Base-by-base conservation (phyloP, 2,113 vertebrate species). In the Toxotes jaculatrix region DNA sequence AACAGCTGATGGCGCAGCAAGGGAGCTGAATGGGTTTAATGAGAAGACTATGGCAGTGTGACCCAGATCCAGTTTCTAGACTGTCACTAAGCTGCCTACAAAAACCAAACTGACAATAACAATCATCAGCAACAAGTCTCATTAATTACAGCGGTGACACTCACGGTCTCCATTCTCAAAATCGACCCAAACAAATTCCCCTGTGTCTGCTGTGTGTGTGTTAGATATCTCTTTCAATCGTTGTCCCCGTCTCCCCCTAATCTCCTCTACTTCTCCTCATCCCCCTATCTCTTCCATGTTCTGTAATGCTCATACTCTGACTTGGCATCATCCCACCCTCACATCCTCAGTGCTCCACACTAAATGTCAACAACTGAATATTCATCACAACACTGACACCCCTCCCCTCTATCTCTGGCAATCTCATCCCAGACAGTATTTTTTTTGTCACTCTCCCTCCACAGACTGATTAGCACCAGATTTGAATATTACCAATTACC, bases 281-380 rank as follows among this genome's bases (percentile, higher is more conserved):
- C 80, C 78, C 57, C 42, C 69, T 75, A 82, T 88, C 82, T 69
- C 63, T 51, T 71, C 87, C 84, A 74, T 91, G 85, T 91, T 90
- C 78, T 87, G 88, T 83, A 83, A 90, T 81, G 84, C 91, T 93
- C 83, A 83, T 83, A 87, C 87, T 91, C 80, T 7, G 67, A 91
- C 87, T 88, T 88, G 90, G 88, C 91, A 85, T 84, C 88, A 73
- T 92, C 88, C 82, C 85, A 69, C 83, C 80, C 77, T 87, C 86
- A 84, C 87, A 82, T 89, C 79, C 84, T 87, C 78, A 71, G 64
- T 34, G 82, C 64, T 72, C 62, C 76, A 64, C 62, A 6, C 83
- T 90, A 94, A 94, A 93, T 94, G 91, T 94, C 93, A 94, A 90
- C 91, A 90, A 83, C 88, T 94, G 91, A 93, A 95, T 94, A 95